Evolutionary conservation across 2,888 invertebrate genomes (phyloP).

Genomic region (Cephus pulcher): DNA sequence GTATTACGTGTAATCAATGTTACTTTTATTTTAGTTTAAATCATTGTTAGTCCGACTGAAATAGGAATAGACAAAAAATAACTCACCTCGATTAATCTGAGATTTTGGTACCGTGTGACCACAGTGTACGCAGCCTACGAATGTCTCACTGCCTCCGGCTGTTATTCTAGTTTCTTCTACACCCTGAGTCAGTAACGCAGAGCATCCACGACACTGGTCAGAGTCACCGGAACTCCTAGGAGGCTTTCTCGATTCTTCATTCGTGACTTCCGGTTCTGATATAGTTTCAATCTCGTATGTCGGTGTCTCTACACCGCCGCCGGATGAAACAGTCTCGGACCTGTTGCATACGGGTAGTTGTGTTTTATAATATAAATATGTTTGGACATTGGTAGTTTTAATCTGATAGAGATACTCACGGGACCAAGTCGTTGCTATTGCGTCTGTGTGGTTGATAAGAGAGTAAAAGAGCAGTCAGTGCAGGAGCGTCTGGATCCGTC

Average conservation of each 20-base stretch:
- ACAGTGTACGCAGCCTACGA: slow-evolving; percentile 33
- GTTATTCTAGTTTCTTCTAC: slow-evolving; percentile 37
- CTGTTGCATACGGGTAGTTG: slow-evolving; percentile 18
- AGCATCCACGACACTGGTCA: slow-evolving; percentile 40
- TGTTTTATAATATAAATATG: not conserved
- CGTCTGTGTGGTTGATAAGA: slow-evolving; percentile 64
- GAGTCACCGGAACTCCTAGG: slow-evolving; percentile 31
- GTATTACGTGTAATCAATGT: not conserved
- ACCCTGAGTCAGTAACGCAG: slow-evolving; percentile 25
- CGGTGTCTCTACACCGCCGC: slow-evolving; percentile 25
- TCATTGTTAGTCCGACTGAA: not conserved
- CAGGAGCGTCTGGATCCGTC: slow-evolving; percentile 62
- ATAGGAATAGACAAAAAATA: not conserved
- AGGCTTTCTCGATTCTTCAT: slow-evolving; percentile 27
- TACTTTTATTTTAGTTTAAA: not conserved
- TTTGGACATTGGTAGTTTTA: not conserved
- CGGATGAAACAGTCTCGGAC: slow-evolving; percentile 32
- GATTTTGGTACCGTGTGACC: slow-evolving; percentile 34
- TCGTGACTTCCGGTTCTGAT: slow-evolving; percentile 27
- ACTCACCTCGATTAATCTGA: not conserved
- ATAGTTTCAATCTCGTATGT: slow-evolving; percentile 36
- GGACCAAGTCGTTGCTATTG: slow-evolving; percentile 30
- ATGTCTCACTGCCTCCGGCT: slow-evolving; percentile 40
- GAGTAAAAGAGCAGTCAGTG: slow-evolving; percentile 69
- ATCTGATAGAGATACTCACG: slow-evolving; percentile 32